Base-by-base conservation (phyloP, 2,888 invertebrate genomes). In the Limulus polyphemus region DNA sequence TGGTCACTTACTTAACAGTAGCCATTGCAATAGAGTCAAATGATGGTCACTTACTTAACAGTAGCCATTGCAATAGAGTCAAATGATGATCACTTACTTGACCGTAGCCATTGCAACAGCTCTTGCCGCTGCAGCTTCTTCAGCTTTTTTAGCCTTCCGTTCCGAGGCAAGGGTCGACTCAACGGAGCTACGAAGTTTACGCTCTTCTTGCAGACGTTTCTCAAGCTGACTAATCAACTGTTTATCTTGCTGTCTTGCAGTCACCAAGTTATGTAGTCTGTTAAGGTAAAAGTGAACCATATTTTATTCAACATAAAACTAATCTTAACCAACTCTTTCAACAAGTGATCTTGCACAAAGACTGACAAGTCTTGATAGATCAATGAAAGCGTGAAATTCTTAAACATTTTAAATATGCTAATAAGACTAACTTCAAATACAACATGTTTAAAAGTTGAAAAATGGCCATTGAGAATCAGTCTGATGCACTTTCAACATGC, bases 191-290 rank as follows among this genome's bases (percentile, higher is more conserved):
- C 90, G 83, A 71, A 85, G 82, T 70, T 91, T 85, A 57, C 90
- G 80, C 78, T 95, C 93, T 68, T 93, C 95, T 55, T 83, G 83
- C 67, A 95, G 80, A 67, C 88, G 84, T 70, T 89, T 83, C 79
- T 94, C 95, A 72, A 86, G 69, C 76, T 81, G 73, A 52, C 83
- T 81, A 70, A 92, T 80, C 69, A 84, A 83, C 72, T 88, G 85
- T 77, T 87, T 85, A 75, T 90, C 94, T 69, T 84, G 79, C 74
- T 87, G 85, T 59, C 88, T 83, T 68, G 84, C 83, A 67, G 83
- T 83, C 62, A 82, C 82, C 69, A 87, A 77, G 73, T 86, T 85
- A 74, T 90, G 86, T 74, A 92, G 76, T 75, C 86, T 84, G 73
- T 12, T 73, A 73, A 5, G 32, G 32, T 32, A 32, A 32, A 32